Base-by-base conservation (phyloP, 2,888 invertebrate genomes). In the Lepas anatifera region DNA sequence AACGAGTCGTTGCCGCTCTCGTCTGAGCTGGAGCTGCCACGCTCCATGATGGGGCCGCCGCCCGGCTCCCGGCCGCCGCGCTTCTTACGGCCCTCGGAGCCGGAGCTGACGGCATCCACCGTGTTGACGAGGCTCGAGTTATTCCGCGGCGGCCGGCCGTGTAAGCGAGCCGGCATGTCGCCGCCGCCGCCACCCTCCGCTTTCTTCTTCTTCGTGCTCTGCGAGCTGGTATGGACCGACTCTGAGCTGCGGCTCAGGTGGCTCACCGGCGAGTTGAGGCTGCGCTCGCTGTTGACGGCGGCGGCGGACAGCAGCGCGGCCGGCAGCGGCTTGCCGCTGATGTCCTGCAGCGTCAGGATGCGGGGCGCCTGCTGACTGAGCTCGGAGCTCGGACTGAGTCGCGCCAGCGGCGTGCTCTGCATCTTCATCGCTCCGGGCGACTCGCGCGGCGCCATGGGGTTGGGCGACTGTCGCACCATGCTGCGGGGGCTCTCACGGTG, bases 1-100 rank as follows among this genome's bases (percentile, higher is more conserved):
- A 97, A 97, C 76, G 95, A 95, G 79, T 97, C 96, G 81, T 96
- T 95, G 8, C 89, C 90, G 79, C 95, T 95, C 76, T 95, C 77
- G 72, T 79, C 78, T 10, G 81, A 80, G 66, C 66, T 66, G 64
- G 78, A 74, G 48, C 72, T 73, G 13, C 90, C 87, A 76, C 89
- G 37, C 39, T 41, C 66, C 25, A 39, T 3, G 16, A 37, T 66
- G 10, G 39, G 25, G 22, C 11, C 66, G 27, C 39, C 27, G 66
- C 66, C 66, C 10, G 39, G 25, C 39, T 37, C 41, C 1, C 66
- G 66, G 66, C 66, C 39, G 66, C 41, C 66, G 37, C 66, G 66
- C 50, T 73, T 71, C 67, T 74, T 71, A 71, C 76, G 71, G 75
- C 75, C 78, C 71, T 77, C 78, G 71, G 76, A 77, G 71, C 79